These are phyloP conservation scores for Stercorarius parasiticus DNA, from an alignment of 2,113 vertebrate genomes.

Conservation along the genomic window DNA sequence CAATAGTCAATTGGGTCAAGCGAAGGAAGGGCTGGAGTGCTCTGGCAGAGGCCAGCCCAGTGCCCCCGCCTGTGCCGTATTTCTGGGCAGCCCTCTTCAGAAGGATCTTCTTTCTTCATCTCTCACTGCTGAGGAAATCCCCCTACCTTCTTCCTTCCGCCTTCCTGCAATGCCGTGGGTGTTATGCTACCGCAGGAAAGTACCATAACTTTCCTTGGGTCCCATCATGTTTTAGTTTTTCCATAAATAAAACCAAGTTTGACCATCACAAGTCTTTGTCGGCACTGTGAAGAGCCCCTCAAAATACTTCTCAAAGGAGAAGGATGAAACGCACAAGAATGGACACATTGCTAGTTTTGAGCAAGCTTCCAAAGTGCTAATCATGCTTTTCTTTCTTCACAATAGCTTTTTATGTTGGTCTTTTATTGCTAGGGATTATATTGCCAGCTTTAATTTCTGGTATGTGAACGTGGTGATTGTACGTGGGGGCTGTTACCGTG, in stretches of 20 bases:
- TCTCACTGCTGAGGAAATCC: neutral
- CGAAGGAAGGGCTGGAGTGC: neutral
- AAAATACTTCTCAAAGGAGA: neutral
- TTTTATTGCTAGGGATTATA: neutral
- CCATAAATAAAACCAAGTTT: neutral
- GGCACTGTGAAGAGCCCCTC: neutral
- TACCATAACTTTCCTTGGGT: neutral
- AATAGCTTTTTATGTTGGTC: neutral
- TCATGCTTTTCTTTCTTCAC: neutral
- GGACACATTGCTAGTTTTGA: neutral
- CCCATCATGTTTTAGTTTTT: neutral
- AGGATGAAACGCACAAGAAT: neutral
- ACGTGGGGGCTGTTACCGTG: accelerated
- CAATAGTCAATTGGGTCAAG: neutral
- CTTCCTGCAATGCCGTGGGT: neutral
- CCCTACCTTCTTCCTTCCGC: neutral
- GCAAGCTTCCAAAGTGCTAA: neutral
- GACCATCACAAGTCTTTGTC: neutral
- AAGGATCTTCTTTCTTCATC: neutral
- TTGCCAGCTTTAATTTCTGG: neutral
- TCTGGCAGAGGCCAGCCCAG: neutral
- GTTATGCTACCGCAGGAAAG: neutral
- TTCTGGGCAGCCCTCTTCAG: neutral
- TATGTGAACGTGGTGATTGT: neutral
- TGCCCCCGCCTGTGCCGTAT: accelerated